These are phyloP conservation scores for Drosophila bocqueti DNA, from an alignment of 1,140 invertebrate species.

Conservation along the genomic window DNA sequence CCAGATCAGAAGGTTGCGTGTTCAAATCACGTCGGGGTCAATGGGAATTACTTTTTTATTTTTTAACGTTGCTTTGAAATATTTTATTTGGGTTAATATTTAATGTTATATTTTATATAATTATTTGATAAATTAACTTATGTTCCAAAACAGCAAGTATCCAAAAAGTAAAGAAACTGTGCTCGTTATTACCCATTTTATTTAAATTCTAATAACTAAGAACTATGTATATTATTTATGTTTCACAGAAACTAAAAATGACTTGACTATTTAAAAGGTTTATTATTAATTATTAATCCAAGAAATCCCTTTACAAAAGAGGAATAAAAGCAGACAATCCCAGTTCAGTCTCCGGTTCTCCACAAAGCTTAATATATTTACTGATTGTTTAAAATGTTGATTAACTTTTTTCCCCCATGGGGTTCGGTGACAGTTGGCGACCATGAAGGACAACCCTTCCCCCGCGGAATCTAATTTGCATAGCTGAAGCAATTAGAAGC, in stretches of 20 bases:
- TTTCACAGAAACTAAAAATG: neutral
- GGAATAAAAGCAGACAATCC: neutral
- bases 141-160: too few relatives aligned
- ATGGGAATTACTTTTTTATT: too few relatives aligned
- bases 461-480: slow-evolving; percentile 17
- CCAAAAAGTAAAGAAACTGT: too few relatives aligned
- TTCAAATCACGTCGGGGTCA: slow-evolving; percentile 99
- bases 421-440: neutral
- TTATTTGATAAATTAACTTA: too few relatives aligned
- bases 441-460: neutral
- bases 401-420: neutral
- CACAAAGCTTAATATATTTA: neutral
- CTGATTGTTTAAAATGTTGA: neutral
- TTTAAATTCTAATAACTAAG: too few relatives aligned
- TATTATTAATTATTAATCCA: neutral
- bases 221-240: too few relatives aligned
- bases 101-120: neutral
- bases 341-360: neutral
- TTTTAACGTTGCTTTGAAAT: too few relatives aligned
- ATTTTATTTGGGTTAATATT: too few relatives aligned
- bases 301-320: neutral
- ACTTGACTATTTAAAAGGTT: neutral
- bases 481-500: slow-evolving; percentile 68
- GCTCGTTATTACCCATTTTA: too few relatives aligned
- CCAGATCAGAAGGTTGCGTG: slow-evolving; percentile 99